Conservation (phyloP, 2,888 invertebrate species). For the Pachycephus smyrnensis region DNA sequence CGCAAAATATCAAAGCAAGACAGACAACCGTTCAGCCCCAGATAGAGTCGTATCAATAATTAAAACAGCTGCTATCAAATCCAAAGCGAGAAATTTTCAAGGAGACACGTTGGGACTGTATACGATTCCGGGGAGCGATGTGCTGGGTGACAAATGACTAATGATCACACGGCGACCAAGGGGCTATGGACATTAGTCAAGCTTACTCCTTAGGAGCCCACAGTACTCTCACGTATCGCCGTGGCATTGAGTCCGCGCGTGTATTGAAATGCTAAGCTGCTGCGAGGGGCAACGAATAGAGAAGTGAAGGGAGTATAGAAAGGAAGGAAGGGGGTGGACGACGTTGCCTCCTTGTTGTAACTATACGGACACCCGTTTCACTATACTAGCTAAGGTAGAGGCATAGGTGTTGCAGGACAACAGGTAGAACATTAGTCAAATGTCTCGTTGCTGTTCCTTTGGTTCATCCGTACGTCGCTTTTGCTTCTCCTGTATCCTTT, state of each 20-base stretch:
- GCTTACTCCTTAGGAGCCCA: constrained; percentile 41
- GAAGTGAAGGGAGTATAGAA: background rate
- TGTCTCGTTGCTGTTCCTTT: constrained; percentile 46
- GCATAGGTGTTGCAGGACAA: constrained; percentile 57
- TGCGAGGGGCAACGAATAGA: constrained; percentile 6
- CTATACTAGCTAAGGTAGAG: constrained; percentile 38
- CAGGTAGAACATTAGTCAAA: constrained; percentile 64
- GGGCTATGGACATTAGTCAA: constrained; percentile 55
- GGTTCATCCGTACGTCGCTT: background rate
- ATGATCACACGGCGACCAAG: constrained; percentile 53
- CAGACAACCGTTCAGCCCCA: background rate
- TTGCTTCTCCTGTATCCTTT: constrained; percentile 17
- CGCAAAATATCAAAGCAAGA: background rate
- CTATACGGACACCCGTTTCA: background rate
- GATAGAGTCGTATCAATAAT: background rate
- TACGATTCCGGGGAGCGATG: constrained; percentile 35
- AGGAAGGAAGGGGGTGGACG: constrained; percentile 1
- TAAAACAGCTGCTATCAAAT: background rate
- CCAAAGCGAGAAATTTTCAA: background rate
- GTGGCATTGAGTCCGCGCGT: constrained; percentile 39
- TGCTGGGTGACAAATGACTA: constrained; percentile 57
- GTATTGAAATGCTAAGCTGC: constrained; percentile 58
- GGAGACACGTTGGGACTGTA: constrained; percentile 11
- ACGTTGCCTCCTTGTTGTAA: background rate
- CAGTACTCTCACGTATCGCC: constrained; percentile 41